Base-by-base conservation (phyloP, 2,888 invertebrate genomes). In the Tipula confusa region DNA sequence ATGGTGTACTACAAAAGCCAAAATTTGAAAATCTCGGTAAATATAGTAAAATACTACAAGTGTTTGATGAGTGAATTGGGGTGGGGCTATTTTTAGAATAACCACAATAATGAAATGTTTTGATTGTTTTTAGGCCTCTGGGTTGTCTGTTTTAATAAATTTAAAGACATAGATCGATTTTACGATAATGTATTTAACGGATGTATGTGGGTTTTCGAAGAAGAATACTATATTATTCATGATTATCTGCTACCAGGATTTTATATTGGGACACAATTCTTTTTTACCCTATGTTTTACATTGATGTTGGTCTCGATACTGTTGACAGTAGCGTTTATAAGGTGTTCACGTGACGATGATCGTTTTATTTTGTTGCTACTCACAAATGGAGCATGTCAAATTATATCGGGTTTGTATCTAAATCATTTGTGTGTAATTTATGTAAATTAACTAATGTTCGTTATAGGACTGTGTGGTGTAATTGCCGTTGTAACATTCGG, bases 121-220 rank as follows among this genome's bases (percentile, higher is more conserved):
- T 64, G 64, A 38, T 85, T 83, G 33, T 85, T 90, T 92, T 18
- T 89, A 94, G 98, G 98, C 33, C 91, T 98, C 38, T 98, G 98
- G 98, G 95, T 97, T 89, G 97, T 97, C 2, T 98, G 98, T 88
- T 97, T 98, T 87, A 92, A 94, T 86, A 92, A 95, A 80, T 97
- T 97, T 88, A 93, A 95, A 89, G 98, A 98, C 88, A 93, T 95
- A 3, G 94, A 95, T 86, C 94, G 95, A 85, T 93, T 93, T 89
- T 98, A 98, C 89, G 97, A 98, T 87, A 94, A 93, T 4, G 91
- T 91, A 83, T 97, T 97, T 87, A 92, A 91, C 15, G 97, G 96
- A 0, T 98, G 98, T 88, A 97, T 97, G 96, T 98, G 98, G 97
- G 95, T 98, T 84, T 97, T 98, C 87, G 97, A 98, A 89, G 98